phyloP scores from a whole-genome alignment of 1,140 invertebrate genomes.

The Hirudo medicinalis region DNA sequence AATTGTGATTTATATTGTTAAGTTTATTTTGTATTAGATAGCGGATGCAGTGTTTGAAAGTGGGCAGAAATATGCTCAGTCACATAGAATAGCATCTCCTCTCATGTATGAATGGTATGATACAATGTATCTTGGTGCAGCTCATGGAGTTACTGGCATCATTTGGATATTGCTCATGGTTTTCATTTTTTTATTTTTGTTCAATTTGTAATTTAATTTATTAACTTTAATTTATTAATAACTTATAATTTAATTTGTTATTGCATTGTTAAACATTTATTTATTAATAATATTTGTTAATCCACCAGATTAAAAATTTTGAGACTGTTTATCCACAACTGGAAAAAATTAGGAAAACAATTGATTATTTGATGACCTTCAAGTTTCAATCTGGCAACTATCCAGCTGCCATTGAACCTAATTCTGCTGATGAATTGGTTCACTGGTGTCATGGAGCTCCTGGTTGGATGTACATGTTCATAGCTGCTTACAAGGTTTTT shows the following conservation, averaged over 20 bases:
- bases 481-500: neutral
- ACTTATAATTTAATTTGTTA: conserved; percentile 6
- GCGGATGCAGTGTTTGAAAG: conserved; percentile 44
- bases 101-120: conserved; percentile 73
- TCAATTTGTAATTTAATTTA: neutral
- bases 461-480: conserved; percentile 35
- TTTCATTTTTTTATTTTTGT: neutral
- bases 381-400: conserved; percentile 47
- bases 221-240: neutral
- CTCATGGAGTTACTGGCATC: neutral
- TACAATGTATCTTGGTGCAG: conserved; percentile 59
- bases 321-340: neutral
- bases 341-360: conserved; percentile 44
- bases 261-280: neutral
- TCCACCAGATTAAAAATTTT: neutral
- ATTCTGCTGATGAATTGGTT: conserved; percentile 51
- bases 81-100: conserved; percentile 50
- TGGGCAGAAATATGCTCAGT: conserved; percentile 53
- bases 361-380: conserved; percentile 50
- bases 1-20: no score
- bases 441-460: conserved; percentile 82
- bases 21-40: neutral
- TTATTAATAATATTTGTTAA: neutral
- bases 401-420: neutral
- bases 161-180: conserved; percentile 6